phyloP scores from a whole-genome alignment of 2,797 vertebrate genomes.

The Merluccius polli region DNA sequence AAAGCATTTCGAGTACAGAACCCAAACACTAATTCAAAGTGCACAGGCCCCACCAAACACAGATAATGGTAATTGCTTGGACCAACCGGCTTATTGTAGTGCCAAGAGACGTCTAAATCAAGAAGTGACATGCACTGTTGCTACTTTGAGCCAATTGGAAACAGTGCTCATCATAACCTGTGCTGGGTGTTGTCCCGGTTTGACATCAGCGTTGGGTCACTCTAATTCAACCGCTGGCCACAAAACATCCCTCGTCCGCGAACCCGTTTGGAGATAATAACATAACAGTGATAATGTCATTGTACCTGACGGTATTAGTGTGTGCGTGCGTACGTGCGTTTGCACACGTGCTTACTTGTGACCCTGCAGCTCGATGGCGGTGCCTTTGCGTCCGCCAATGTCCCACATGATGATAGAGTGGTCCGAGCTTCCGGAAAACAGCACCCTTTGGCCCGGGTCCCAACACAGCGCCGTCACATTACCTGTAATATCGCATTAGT shows the following conservation, averaged over 20 bases:
- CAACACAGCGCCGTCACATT: conserved; percentile 93
- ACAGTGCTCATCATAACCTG: not conserved
- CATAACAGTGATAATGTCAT: not conserved
- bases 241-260: no score
- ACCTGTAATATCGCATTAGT: conserved; percentile 66
- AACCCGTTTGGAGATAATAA: not conserved
- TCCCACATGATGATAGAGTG: conserved; percentile 99
- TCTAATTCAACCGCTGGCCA: no score
- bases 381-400: conserved; percentile 97
- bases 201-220: not conserved
- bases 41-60: not conserved
- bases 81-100: not conserved
- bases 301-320: not conserved
- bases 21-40: no score
- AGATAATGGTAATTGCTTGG: not conserved
- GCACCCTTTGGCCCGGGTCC: conserved; percentile 88
- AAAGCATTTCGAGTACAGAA: not conserved
- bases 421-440: conserved; percentile 97
- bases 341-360: conserved; percentile 85
- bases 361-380: conserved; percentile 95
- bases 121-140: not conserved
- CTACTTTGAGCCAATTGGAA: not conserved
- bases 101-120: not conserved
- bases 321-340: not conserved
- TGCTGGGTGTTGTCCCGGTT: not conserved